Evolutionary conservation across 2,113 vertebrate genomes (phyloP).

Genomic region (Panthera leo): DNA sequence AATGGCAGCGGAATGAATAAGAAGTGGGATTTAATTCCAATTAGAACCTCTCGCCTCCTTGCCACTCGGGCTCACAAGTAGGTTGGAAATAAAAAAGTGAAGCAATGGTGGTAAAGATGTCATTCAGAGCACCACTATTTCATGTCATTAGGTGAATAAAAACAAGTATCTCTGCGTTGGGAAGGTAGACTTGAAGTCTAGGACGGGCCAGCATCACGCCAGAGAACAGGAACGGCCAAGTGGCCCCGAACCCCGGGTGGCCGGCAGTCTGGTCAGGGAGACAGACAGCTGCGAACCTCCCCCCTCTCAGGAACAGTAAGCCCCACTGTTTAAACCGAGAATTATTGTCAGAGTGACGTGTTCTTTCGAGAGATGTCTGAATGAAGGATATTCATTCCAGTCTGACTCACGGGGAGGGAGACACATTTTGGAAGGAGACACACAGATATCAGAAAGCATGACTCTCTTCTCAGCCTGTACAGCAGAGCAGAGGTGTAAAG

Average conservation of each 20-base stretch:
- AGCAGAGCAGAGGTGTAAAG: not conserved
- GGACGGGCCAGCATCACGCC: accelerated
- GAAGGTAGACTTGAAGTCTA: not conserved
- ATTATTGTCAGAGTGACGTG: not conserved
- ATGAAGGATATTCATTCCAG: not conserved
- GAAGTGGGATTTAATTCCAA: not conserved
- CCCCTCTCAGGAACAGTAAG: not conserved
- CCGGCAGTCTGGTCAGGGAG: not conserved
- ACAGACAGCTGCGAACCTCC: not conserved
- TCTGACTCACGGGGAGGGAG: not conserved
- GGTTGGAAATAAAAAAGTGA: not conserved
- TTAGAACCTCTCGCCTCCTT: not conserved
- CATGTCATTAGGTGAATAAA: not conserved
- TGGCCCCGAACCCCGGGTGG: not conserved
- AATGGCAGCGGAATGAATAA: not conserved
- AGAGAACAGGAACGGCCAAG: not conserved
- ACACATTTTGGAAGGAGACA: not conserved
- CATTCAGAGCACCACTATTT: not conserved
- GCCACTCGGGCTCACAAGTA: not conserved
- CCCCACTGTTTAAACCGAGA: not conserved
- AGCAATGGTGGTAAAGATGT: not conserved
- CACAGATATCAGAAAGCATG: not conserved
- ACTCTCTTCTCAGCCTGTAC: not conserved
- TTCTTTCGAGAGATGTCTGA: not conserved
- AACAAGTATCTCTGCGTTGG: not conserved